Base-by-base conservation (phyloP, 2,113 vertebrate genomes). In the Oryzias woworae region DNA sequence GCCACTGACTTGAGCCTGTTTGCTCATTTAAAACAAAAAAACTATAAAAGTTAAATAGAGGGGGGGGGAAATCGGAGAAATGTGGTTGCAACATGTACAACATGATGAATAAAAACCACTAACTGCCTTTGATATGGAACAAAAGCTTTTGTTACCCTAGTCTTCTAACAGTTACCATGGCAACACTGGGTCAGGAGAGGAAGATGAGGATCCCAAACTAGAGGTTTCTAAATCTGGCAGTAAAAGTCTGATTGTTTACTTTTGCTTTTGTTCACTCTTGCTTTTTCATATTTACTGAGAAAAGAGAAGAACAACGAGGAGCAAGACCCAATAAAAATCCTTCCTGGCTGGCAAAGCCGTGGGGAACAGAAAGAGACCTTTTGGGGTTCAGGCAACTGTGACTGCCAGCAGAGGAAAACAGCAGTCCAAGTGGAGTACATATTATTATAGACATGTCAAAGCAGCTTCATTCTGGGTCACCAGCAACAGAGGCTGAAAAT, bases 141-240 rank as follows among this genome's bases (percentile, higher is more conserved):
- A 84, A 85, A 84, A 72, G 73, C 75, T 78, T 80, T 90, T 78
- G 77, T 85, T 75, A 80, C 66, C 61, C 62, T 15, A 45, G 36
- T 58, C 66, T 55, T 58, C 75, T 65, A 77, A 67, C 63, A 68
- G 83, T 89, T 88, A 70, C 87, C 72, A 81, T 87, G 74, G 82
- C 31, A 53, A 88, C 77, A 13, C 7, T 1, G 49, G 71, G 57
- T 53, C 61, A 79, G 68, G 65, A 77, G 52, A 78, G 66, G 66
- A 53, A 77, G 45, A 48, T 61, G 73, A 80, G 73, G 82, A 82
- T 86, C 61, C 76, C 62, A 50, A 79, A 82, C 66, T 76, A 77
- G 56, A 69, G 60, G 66, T 75, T 81, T 77, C 63, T 69, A 48
- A 70, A 79, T 73, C 66, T 69, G 80, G 78, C 71, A 57, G 60